phyloP scores from a whole-genome alignment of 2,888 invertebrate genomes.

The Acanthopleura granulata region DNA sequence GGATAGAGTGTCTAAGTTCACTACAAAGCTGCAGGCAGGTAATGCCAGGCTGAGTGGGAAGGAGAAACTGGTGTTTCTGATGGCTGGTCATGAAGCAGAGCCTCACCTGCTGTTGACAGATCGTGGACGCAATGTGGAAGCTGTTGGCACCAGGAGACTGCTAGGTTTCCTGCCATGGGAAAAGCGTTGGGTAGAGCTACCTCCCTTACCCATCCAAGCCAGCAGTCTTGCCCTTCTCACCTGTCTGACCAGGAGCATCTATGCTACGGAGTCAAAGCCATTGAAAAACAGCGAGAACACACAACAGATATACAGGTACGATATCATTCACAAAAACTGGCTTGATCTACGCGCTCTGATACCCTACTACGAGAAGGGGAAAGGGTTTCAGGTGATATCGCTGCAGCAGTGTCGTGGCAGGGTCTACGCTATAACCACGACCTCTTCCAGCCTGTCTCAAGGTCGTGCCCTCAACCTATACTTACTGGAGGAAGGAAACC shows the following conservation, averaged over 20 bases:
- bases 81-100: conserved; percentile 31
- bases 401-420: conserved; percentile 37
- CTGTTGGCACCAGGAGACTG: conserved; percentile 39
- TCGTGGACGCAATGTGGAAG: conserved; percentile 42
- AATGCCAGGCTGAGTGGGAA: conserved; percentile 40
- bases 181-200: conserved; percentile 51
- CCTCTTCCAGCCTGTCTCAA: background rate
- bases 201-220: conserved; percentile 39
- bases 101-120: conserved; percentile 44
- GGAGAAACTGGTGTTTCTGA: conserved; percentile 38
- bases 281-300: conserved; percentile 15
- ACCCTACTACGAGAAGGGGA: conserved; percentile 31
- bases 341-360: conserved; percentile 36
- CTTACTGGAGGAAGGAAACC: background rate
- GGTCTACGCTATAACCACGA: conserved; percentile 34
- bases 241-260: background rate
- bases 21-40: background rate
- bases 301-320: conserved; percentile 31
- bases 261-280: conserved; percentile 35
- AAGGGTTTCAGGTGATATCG: conserved; percentile 36
- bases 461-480: conserved; percentile 1
- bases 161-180: conserved; percentile 42
- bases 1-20: background rate
- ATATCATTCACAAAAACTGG: conserved; percentile 42
- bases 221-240: background rate